Conservation (phyloP, 2,888 invertebrate species). For the Apodemia hepburni region DNA sequence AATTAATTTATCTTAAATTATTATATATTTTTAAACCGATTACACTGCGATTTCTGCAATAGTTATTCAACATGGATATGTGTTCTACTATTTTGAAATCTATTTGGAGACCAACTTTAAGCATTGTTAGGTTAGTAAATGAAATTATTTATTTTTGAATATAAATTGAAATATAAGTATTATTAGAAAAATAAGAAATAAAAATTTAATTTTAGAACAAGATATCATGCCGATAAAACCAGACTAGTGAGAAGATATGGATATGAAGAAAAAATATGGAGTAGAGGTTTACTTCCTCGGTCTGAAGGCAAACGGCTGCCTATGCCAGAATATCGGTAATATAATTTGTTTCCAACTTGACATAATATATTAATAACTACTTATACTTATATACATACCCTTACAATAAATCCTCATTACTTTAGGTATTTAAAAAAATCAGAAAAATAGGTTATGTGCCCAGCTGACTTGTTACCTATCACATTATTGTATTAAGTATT, state of each 20-base stretch:
- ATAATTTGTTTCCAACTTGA: slow-evolving; percentile 15
- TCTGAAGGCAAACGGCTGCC: slow-evolving; percentile 75
- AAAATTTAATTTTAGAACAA: slow-evolving; percentile 48
- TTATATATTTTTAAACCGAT: too few species aligned
- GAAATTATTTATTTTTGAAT: background rate
- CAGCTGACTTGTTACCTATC: too few species aligned
- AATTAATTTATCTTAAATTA: too few species aligned
- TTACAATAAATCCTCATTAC: too few species aligned
- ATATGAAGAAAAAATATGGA: slow-evolving; percentile 83
- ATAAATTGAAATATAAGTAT: too few species aligned
- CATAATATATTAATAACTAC: slow-evolving; percentile 9
- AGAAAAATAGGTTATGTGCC: too few species aligned
- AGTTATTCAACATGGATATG: slow-evolving; percentile 51
- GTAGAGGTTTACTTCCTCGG: slow-evolving; percentile 86
- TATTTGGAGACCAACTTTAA: slow-evolving; percentile 60
- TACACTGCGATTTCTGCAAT: background rate
- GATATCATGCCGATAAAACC: slow-evolving; percentile 83
- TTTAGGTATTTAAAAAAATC: too few species aligned
- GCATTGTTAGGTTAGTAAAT: slow-evolving; percentile 57
- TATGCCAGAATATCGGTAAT: slow-evolving; percentile 83
- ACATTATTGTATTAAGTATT: too few species aligned
- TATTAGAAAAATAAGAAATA: background rate
- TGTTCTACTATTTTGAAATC: slow-evolving; percentile 52
- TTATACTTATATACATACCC: too few species aligned
- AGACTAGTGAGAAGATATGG: slow-evolving; percentile 85